Conservation (phyloP, 2,113 vertebrate genomes). For the Craseonycteris thonglongyai region DNA sequence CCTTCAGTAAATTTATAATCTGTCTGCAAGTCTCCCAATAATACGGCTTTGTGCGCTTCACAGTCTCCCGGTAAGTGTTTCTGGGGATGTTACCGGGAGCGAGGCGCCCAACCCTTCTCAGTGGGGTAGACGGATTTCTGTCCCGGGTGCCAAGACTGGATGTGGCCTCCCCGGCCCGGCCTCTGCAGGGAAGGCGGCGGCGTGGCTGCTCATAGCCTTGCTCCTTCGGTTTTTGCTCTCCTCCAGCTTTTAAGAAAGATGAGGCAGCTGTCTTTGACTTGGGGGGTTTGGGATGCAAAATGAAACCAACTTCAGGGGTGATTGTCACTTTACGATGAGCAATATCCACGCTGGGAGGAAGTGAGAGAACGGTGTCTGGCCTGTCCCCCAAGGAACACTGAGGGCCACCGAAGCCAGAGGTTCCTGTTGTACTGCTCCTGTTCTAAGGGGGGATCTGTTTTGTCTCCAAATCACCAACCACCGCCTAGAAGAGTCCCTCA, state of each 20-base stretch:
- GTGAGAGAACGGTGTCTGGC: not conserved
- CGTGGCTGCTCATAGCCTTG: not conserved
- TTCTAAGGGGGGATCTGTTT: not conserved
- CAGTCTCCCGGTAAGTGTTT: constrained; percentile 48
- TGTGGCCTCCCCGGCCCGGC: not conserved
- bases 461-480: not conserved
- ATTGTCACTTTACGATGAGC: not conserved
- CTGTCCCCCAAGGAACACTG: constrained; percentile 27
- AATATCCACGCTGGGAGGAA: not conserved
- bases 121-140: not conserved
- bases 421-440: not conserved
- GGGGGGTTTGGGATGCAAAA: rapidly evolving
- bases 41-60: constrained; percentile 48
- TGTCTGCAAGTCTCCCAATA: constrained; percentile 61
- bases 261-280: not conserved
- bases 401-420: constrained; percentile 19
- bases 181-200: not conserved
- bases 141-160: not conserved
- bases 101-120: not conserved
- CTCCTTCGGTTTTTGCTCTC: not conserved
- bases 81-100: not conserved
- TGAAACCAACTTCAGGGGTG: not conserved
- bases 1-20: constrained; percentile 70
- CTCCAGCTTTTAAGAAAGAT: not conserved
- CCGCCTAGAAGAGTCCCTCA: not conserved